phyloP scores from a whole-genome alignment of 2,797 vertebrate genomes.

The Gorsachius magnificus region DNA sequence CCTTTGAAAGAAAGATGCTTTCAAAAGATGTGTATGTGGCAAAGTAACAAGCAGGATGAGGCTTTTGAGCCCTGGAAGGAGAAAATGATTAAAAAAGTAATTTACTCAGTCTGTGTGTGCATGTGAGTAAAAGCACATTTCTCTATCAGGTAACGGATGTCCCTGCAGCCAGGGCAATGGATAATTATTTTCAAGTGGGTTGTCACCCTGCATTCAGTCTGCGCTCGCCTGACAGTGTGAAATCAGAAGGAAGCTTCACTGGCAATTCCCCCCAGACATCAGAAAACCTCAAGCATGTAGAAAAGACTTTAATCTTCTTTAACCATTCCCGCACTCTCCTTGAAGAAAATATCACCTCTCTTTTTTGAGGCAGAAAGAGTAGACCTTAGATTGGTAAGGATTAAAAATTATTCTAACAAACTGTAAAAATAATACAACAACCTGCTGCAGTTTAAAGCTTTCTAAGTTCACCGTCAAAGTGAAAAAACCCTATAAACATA shows the following conservation, averaged over 20 bases:
- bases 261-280: constrained; percentile 58
- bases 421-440: not conserved
- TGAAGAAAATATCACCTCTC: not conserved
- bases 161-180: constrained; percentile 34
- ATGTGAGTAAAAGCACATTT: constrained; percentile 40
- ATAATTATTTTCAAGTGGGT: constrained; percentile 71
- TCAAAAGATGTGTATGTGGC: not conserved
- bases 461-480: not conserved
- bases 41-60: not conserved
- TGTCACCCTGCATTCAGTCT: constrained; percentile 61
- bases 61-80: not conserved
- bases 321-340: not conserved
- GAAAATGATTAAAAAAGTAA: constrained; percentile 8
- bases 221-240: constrained; percentile 23
- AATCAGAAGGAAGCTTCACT: constrained; percentile 57
- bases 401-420: not conserved
- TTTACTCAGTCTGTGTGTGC: not conserved
- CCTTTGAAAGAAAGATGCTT: not conserved
- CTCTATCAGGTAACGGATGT: constrained; percentile 34
- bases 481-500: not conserved
- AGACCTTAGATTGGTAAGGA: not conserved
- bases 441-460: not conserved
- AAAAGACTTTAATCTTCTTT: constrained; percentile 60
- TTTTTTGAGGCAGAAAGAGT: not conserved
- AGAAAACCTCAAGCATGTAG: constrained; percentile 54